Evolutionary conservation across 2,888 invertebrate species (phyloP), one percentile per base, ranked within the genome.

Genomic region (Pemphredon lugubris): DNA sequence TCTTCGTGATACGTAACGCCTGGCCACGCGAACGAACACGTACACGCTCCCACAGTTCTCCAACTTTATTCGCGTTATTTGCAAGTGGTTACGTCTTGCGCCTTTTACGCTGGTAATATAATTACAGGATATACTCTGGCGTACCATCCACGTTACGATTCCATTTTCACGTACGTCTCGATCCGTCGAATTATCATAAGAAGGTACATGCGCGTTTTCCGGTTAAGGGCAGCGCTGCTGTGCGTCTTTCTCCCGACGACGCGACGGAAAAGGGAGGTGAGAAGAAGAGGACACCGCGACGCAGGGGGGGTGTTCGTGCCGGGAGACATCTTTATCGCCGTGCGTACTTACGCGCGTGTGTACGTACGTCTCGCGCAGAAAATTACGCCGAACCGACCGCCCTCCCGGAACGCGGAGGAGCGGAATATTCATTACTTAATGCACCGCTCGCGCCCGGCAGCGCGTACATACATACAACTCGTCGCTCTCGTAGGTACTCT

Each of bases 391-490:
- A 34, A 11, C n/a, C 34, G 34, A 34, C 40, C 16, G n/a, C n/a
- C n/a, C n/a, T n/a, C 16, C 18, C 9, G 40, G 16, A 40, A 40
- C 40, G 16, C 16, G 40, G 40, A 53, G 51, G 30, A 57, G 48
- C 55, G 69, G 63, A 71, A 71, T 71, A 71, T 71, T 71, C 70
- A 71, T 71, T 68, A 57, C 51, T n/a, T 34, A 70, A 60, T 57
- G 61, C 60, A 68, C 61, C 40, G 63, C 32, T 9, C 42, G 50
- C 37, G 51, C 48, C 37, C 45, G 58, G 23, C 23, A 13, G 44
- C 51, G 51, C 34, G 60, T 21, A 26, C 21, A 42, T 16, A 47
- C 37, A 47, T 5, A 16, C 40, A 42, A 30, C 34, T 30, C 14
- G 51, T 21, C 59, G 59, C 40, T 40, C 14, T 47, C 59, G 57